Conservation (phyloP, 2,888 invertebrate species). For the Argyresthia albistria region DNA sequence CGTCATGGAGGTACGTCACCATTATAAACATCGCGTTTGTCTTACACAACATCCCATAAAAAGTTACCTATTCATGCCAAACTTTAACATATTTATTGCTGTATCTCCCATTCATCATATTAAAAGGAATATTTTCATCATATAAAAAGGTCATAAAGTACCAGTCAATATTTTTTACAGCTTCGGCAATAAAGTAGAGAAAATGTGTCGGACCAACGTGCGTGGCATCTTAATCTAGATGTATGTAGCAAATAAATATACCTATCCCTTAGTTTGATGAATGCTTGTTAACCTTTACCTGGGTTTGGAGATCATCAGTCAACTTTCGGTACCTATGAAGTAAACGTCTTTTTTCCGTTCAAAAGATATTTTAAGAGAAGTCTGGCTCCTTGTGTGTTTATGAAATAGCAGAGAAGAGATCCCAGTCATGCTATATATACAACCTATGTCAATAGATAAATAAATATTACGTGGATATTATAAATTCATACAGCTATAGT, state of each 20-base stretch:
- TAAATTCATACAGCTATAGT: too few relatives aligned
- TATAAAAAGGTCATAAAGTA: not conserved
- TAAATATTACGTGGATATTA: too few relatives aligned
- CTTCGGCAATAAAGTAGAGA: not conserved
- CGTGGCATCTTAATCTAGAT: not conserved
- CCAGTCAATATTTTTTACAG: not conserved
- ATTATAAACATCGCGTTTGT: too few relatives aligned
- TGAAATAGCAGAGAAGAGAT: too few relatives aligned
- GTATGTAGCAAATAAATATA: not conserved
- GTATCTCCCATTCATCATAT: not conserved
- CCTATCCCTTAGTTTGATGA: constrained; percentile 1
- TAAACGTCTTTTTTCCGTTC: too few relatives aligned
- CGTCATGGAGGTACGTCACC: too few relatives aligned
- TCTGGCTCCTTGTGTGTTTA: too few relatives aligned
- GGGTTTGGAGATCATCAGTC: not conserved
- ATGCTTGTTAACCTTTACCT: not conserved
- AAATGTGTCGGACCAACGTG: not conserved
- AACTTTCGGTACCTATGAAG: not conserved
- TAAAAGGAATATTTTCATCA: not conserved
- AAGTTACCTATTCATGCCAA: too few relatives aligned
- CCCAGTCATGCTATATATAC: too few relatives aligned
- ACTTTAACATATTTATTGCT: not conserved
- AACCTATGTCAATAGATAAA: too few relatives aligned
- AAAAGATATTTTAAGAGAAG: too few relatives aligned
- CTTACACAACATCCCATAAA: too few relatives aligned